phyloP scores from a whole-genome alignment of 2,888 invertebrate species.

The Unio pictorum region DNA sequence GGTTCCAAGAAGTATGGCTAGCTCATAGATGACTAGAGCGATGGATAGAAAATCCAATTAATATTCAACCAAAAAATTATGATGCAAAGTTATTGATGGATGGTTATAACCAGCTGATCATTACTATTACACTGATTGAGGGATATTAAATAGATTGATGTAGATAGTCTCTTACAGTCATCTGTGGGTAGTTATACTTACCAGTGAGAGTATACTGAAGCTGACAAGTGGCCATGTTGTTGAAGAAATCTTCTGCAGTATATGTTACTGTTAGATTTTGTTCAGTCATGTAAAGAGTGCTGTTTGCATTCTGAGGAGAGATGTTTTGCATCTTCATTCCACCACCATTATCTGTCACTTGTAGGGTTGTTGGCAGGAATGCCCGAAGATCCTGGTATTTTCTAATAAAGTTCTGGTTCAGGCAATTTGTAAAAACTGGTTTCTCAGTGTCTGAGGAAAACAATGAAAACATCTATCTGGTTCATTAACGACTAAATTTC shows the following conservation, averaged over 20 bases:
- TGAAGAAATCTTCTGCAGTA: constrained; percentile 95
- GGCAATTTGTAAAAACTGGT: constrained; percentile 20
- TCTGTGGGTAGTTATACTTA: constrained; percentile 11
- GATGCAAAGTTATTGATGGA: too few species aligned
- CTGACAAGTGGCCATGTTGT: constrained; percentile 92
- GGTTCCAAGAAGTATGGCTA: too few species aligned
- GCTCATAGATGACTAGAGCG: too few species aligned
- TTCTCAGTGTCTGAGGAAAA: constrained; percentile 34
- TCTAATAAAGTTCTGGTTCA: background rate
- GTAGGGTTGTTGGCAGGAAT: constrained; percentile 13
- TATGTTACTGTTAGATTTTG: constrained; percentile 82
- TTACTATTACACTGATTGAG: too few species aligned
- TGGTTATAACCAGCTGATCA: too few species aligned
- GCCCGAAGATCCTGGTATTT: constrained; percentile 8
- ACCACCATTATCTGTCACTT: constrained; percentile 40
- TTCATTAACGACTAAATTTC: background rate
- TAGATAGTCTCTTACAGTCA: too few species aligned
- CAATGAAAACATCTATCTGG: background rate
- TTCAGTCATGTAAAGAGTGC: constrained; percentile 11
- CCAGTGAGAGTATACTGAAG: constrained; percentile 25
- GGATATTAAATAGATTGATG: too few species aligned
- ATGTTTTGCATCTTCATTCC: constrained; percentile 21
- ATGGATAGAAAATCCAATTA: too few species aligned
- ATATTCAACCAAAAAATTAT: too few species aligned
- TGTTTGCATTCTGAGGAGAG: constrained; percentile 35